These are phyloP conservation scores for Gallinago nigripennis DNA, from an alignment of 2,797 vertebrate species.

Conservation along the genomic window DNA sequence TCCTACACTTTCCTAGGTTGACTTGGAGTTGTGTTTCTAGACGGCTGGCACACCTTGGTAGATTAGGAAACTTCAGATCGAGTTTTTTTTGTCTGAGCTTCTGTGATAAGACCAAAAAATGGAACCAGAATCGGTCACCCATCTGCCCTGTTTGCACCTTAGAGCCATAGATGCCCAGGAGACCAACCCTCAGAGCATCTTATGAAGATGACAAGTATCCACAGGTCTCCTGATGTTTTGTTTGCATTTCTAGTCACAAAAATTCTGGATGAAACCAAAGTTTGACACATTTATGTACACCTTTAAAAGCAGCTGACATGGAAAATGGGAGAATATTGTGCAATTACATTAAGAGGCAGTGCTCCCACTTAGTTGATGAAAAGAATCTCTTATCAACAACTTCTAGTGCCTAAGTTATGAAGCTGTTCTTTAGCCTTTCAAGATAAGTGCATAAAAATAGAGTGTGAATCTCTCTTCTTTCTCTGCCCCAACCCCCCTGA, in stretches of 20 bases:
- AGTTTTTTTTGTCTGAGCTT: neutral
- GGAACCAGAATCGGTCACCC: neutral
- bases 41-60: neutral
- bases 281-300: neutral
- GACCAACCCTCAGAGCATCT: neutral
- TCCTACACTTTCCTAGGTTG: fast-evolving
- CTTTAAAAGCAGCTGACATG: neutral
- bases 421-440: neutral
- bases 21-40: neutral
- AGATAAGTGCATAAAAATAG: conserved; percentile 1
- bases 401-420: neutral
- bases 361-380: neutral
- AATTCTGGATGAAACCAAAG: neutral
- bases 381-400: neutral
- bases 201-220: neutral
- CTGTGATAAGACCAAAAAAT: neutral
- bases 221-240: neutral
- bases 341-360: neutral
- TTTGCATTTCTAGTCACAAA: neutral
- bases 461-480: neutral
- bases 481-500: neutral
- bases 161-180: neutral
- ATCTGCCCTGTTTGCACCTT: neutral
- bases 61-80: neutral
- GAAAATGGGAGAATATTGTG: neutral